Percentiles rank a stretch among this genome's conserved stretches.
Conservation (phyloP, 2,113 vertebrate species). For the Agelaius tricolor region DNA sequence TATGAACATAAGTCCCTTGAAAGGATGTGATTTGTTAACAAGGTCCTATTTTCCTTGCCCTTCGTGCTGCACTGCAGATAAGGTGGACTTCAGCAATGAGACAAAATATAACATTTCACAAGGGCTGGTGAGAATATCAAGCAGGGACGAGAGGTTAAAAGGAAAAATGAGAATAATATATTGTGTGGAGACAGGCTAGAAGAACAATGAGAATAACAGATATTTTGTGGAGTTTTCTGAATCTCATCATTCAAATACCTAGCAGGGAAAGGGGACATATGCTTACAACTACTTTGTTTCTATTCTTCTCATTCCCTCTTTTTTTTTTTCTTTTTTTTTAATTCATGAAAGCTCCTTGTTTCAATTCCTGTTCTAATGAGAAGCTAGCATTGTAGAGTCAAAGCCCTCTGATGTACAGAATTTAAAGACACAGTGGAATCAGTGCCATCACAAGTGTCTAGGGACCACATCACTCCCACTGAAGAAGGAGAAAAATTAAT, state of each 20-base stretch:
- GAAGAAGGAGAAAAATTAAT: background rate
- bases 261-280: background rate
- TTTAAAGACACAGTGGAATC: background rate
- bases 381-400: background rate
- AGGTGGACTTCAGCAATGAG: background rate
- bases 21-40: background rate
- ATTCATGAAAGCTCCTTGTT: background rate
- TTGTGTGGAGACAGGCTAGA: background rate
- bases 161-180: background rate
- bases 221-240: background rate
- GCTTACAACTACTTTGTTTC: background rate
- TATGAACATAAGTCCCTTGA: background rate
- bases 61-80: background rate
- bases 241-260: background rate
- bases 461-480: background rate
- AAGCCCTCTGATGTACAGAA: background rate
- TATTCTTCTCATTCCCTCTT: rapidly evolving
- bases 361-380: background rate
- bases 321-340: background rate
- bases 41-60: background rate
- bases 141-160: background rate
- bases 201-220: background rate
- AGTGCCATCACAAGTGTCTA: background rate
- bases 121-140: background rate
- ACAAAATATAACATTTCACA: background rate